Conservation (phyloP, 2,888 invertebrate species). For the Artemia sinica region DNA sequence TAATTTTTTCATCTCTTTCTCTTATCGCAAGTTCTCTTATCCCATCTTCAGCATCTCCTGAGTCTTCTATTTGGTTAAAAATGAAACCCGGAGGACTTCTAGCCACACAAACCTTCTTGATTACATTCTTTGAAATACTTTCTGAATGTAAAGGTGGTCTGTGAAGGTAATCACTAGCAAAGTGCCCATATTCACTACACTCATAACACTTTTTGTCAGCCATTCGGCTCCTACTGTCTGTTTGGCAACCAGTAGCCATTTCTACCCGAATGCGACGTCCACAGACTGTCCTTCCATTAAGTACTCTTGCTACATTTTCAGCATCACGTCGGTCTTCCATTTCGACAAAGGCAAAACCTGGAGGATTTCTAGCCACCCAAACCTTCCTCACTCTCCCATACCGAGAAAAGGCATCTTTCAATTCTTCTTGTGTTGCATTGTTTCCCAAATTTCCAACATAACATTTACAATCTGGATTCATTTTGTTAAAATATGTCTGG, state of each 20-base stretch:
- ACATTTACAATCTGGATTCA: too few relatives aligned
- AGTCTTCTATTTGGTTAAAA: too few relatives aligned
- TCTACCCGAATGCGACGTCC: constrained; percentile 8
- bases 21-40: too few relatives aligned
- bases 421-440: neutral
- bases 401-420: neutral
- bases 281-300: neutral
- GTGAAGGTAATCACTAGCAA: neutral
- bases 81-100: too few relatives aligned
- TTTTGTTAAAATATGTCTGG: too few relatives aligned
- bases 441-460: neutral
- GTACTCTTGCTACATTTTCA: neutral
- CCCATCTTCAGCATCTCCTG: too few relatives aligned
- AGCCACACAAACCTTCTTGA: too few relatives aligned
- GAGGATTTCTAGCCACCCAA: constrained; percentile 12
- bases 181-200: neutral
- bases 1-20: too few relatives aligned
- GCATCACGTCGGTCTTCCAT: neutral
- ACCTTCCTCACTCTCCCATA: neutral
- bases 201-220: neutral
- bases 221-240: neutral
- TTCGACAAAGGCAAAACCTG: constrained; percentile 8
- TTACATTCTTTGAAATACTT: too few relatives aligned
- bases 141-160: neutral
- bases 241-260: neutral